These are phyloP conservation scores for Keiferia lycopersicella DNA, from an alignment of 2,888 invertebrate species.

Conservation along the genomic window DNA sequence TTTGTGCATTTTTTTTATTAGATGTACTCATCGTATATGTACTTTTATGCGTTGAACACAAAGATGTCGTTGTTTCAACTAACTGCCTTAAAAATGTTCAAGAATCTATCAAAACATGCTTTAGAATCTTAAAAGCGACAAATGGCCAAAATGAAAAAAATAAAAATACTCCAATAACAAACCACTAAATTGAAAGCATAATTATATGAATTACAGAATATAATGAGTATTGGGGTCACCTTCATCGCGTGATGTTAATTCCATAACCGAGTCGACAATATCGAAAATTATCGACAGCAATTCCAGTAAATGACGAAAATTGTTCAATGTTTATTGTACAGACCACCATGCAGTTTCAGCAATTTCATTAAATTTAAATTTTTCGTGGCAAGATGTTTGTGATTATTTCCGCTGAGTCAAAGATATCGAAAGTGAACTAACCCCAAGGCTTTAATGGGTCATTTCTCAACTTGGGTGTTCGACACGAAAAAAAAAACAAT, in stretches of 20 bases:
- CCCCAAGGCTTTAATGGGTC: too few relatives aligned
- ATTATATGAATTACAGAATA: constrained; percentile 19
- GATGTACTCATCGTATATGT: too few relatives aligned
- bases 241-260: constrained; percentile 44
- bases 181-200: constrained; percentile 15
- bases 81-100: too few relatives aligned
- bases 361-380: not conserved
- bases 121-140: not conserved
- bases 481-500: too few relatives aligned
- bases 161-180: not conserved
- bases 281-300: constrained; percentile 48
- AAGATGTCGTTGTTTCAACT: too few relatives aligned
- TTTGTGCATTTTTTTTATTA: too few relatives aligned
- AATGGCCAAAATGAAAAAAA: not conserved
- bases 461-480: too few relatives aligned
- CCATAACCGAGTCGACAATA: constrained; percentile 41
- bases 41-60: too few relatives aligned
- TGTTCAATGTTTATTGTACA: constrained; percentile 44
- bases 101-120: too few relatives aligned
- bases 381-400: not conserved
- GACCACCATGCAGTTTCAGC: not conserved
- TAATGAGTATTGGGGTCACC: constrained; percentile 22
- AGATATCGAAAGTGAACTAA: too few relatives aligned
- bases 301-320: constrained; percentile 55
- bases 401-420: too few relatives aligned